Percentiles rank a stretch among this genome's conserved stretches.
These are phyloP conservation scores for Hydroisotoma schaefferi DNA, from an alignment of 2,888 invertebrate species.

Conservation along the genomic window DNA sequence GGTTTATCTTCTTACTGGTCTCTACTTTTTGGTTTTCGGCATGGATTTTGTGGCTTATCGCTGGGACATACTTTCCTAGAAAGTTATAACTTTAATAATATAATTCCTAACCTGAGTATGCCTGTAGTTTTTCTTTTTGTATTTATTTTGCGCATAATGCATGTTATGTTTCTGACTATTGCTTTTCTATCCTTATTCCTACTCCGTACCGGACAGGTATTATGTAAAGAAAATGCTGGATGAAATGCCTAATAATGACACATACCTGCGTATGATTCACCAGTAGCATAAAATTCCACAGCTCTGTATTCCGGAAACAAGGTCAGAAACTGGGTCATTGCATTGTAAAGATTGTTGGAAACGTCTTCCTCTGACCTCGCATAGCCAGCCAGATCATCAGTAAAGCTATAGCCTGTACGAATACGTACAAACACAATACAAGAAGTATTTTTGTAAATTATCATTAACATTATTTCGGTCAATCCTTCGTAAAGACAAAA, in stretches of 20 bases:
- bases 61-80: conserved; percentile 66
- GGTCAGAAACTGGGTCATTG: conserved; percentile 75
- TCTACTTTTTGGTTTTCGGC: conserved; percentile 53
- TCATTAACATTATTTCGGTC: too few species aligned
- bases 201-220: too few species aligned
- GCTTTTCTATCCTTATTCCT: too few species aligned
- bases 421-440: too few species aligned
- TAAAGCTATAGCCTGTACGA: conserved; percentile 76
- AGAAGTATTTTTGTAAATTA: too few species aligned
- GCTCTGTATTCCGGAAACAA: conserved; percentile 71
- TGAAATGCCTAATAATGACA: not conserved
- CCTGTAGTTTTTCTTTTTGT: too few species aligned
- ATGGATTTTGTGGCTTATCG: conserved; percentile 65
- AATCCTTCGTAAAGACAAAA: too few species aligned
- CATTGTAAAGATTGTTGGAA: conserved; percentile 72
- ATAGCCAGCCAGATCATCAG: conserved; percentile 70
- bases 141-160: too few species aligned
- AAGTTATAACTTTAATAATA: too few species aligned
- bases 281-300: conserved; percentile 79
- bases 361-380: conserved; percentile 74
- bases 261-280: conserved; percentile 80
- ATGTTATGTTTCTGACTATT: too few species aligned
- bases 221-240: not conserved
- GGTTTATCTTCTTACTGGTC: conserved; percentile 62
- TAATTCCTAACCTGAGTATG: too few species aligned